A percentile compares a stretch with the other conserved stretches of the same genome.
Conservation (phyloP, 2,113 vertebrate species). For the Oncorhynchus nerka region DNA sequence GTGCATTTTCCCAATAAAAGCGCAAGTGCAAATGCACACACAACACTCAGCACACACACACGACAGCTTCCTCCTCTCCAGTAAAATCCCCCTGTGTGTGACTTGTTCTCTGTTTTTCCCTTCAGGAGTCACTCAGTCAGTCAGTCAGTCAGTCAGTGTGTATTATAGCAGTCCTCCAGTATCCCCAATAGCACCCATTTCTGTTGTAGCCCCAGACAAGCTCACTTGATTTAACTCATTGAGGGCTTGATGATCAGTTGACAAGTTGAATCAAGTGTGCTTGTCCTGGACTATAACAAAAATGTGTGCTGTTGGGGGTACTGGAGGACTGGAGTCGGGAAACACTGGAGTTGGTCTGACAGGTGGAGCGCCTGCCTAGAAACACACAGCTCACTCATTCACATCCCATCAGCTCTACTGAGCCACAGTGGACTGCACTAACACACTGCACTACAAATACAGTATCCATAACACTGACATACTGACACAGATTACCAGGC, state of each 20-base stretch:
- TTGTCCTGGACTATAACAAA: no score
- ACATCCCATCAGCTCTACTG: constrained; percentile 22
- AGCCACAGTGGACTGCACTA: constrained; percentile 25
- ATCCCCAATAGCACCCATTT: no score
- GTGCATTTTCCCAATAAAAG: neutral
- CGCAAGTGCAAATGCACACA: constrained; percentile 1
- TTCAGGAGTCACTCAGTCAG: constrained; percentile 21
- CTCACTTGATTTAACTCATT: no score
- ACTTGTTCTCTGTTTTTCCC: constrained; percentile 34
- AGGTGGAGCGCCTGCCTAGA: constrained; percentile 6
- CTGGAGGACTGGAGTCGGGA: no score
- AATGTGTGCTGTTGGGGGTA: neutral
- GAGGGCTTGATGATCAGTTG: no score
- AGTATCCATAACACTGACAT: constrained; percentile 11
- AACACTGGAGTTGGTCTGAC: constrained; percentile 21
- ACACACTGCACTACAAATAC: constrained; percentile 30
- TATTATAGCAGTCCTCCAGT: constrained; percentile 24
- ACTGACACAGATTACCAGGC: constrained; percentile 9
- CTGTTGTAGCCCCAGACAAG: no score
- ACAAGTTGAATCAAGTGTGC: no score
- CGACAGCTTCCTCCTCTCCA: neutral
- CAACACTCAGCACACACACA: neutral
- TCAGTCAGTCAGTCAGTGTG: neutral
- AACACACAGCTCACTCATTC: constrained; percentile 17
- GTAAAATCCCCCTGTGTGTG: neutral